Evolutionary conservation across 2,888 invertebrate species (phyloP), one percentile per base, ranked within the genome.

Genomic region (Melieria picta): DNA sequence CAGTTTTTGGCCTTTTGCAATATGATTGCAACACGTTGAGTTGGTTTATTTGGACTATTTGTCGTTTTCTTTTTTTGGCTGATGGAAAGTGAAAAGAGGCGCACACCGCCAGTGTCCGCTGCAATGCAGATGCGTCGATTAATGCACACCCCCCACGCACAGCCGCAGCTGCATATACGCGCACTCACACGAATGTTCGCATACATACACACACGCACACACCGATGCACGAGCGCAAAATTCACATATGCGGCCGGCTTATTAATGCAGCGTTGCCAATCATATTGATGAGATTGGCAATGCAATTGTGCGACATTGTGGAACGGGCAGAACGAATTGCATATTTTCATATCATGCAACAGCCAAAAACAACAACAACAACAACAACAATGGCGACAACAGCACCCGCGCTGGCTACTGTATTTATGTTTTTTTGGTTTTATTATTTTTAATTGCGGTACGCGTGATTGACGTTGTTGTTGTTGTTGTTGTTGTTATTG

Each of bases 271-370:
- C 64, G 65, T 73, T 74, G 72, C 70, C 70, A 63, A 65, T 58
- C 77, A 75, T 78, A 82, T 82, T 82, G 83, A 82, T 78, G 82
- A 73, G 80, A 81, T 67, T 52, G 78, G 80, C 81, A 80, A 52
- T 52, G 52, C 52, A 52, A 52, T 30, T 57, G 57, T 30, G 42
- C 13, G 11, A 11, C 61, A 61, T 42, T 61, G 45, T 5, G 52
- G 52, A 52, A 11, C 9, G 13, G 52, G 5, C 11, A 52, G 13
- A 52, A 52, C 11, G 52, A n/a, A 52, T 52, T 52, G 13, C 13
- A 52, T 52, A 13, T 5, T 55, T 67, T 67, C 52, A 67, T 67
- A n/a, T 5, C 13, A 52, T 52, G 50, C 50, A 50, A 50, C 50
- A 10, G 50, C 50, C 30, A 50, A 50, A 7, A 11, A 11, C 50